phyloP scores from a whole-genome alignment of 92 coral and sea anemone genomes.

The Phenganax marumi region DNA sequence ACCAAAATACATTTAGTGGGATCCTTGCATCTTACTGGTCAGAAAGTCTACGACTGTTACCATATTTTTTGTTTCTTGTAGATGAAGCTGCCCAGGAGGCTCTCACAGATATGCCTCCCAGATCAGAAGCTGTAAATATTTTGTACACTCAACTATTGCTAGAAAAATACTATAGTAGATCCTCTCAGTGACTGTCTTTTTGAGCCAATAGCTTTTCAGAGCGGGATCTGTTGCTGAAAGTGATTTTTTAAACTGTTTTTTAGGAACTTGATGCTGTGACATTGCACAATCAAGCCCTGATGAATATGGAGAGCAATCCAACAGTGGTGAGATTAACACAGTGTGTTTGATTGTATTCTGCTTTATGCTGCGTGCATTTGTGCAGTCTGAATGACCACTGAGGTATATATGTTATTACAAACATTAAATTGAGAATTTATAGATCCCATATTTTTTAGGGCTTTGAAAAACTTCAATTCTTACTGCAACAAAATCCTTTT shows the following conservation, averaged over 20 bases:
- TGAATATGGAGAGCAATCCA: slow-evolving; percentile 94
- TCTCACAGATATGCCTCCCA: slow-evolving; percentile 97
- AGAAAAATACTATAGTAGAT: not conserved
- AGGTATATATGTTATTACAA: too few species aligned
- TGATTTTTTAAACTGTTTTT: not conserved
- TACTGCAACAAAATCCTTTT: slow-evolving; percentile 95
- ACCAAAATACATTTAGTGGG: not conserved
- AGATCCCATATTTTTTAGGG: slow-evolving; percentile 61
- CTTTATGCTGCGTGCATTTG: not conserved
- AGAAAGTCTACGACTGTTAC: not conserved
- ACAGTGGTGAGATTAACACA: slow-evolving; percentile 65
- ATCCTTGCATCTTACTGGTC: not conserved
- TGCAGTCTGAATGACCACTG: too few species aligned
- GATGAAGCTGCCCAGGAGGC: slow-evolving; percentile 99
- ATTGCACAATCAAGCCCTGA: slow-evolving; percentile 90
- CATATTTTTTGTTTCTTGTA: slow-evolving; percentile 28
- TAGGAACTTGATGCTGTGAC: slow-evolving; percentile 98
- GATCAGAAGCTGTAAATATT: slow-evolving; percentile 79
- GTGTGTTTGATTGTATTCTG: not conserved
- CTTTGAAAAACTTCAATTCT: slow-evolving; percentile 93
- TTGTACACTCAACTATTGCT: not conserved
- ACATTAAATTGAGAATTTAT: not conserved
- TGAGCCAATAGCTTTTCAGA: not conserved
- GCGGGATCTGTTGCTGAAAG: not conserved
- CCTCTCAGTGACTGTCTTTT: not conserved